Conservation (phyloP, 2,888 invertebrate species). For the Ametastegia equiseti region DNA sequence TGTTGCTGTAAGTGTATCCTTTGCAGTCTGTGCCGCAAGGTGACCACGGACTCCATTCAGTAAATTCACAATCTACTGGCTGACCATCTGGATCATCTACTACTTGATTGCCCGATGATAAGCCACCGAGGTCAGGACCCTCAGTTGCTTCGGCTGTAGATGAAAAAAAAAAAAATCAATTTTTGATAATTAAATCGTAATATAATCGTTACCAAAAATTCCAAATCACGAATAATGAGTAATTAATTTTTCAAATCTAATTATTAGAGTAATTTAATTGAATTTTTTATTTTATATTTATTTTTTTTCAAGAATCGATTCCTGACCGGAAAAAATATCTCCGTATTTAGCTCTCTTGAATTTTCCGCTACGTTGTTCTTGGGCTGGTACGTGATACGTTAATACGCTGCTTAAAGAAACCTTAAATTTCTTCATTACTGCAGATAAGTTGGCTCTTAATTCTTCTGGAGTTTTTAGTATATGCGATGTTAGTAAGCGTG, state of each 20-base stretch:
- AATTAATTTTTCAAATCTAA: too few species aligned
- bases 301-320: too few species aligned
- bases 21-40: slow-evolving; percentile 86
- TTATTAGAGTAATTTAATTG: too few species aligned
- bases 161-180: background rate
- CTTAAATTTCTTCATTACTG: slow-evolving; percentile 68
- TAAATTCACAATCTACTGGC: slow-evolving; percentile 83
- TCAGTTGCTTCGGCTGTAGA: slow-evolving; percentile 1
- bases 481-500: slow-evolving; percentile 34
- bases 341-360: slow-evolving; percentile 69
- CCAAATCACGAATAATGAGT: too few species aligned
- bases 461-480: slow-evolving; percentile 58
- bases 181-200: background rate
- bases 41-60: slow-evolving; percentile 91
- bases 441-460: slow-evolving; percentile 61
- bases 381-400: slow-evolving; percentile 72
- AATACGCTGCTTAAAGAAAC: slow-evolving; percentile 72
- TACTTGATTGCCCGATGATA: slow-evolving; percentile 67
- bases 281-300: background rate
- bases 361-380: slow-evolving; percentile 67
- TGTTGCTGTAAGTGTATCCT: slow-evolving; percentile 77
- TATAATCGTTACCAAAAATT: too few species aligned
- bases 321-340: slow-evolving; percentile 58
- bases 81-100: slow-evolving; percentile 59
- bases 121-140: slow-evolving; percentile 53